A percentile compares a stretch with the other conserved stretches of the same genome.
Evolutionary conservation across 1,140 invertebrate species (phyloP).

Genomic region (Ceratitis capitata): DNA sequence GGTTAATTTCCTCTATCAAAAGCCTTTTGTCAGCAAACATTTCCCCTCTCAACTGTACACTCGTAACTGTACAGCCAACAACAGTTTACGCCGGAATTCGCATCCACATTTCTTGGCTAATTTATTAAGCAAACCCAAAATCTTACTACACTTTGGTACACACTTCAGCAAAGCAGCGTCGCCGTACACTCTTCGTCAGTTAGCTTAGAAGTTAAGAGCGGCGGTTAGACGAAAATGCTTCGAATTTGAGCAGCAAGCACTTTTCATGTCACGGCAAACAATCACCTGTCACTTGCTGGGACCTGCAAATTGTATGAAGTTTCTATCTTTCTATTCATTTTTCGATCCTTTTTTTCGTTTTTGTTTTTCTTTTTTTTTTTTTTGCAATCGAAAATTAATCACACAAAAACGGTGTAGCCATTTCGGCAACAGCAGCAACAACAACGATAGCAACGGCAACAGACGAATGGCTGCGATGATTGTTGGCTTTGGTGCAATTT

Average conservation of each 20-base stretch:
- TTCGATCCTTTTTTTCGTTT: not conserved
- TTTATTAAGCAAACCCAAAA: constrained; percentile 16
- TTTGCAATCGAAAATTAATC: constrained; percentile 1
- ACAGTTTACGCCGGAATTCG: constrained; percentile 25
- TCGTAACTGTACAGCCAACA: not conserved
- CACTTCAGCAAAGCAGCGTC: not conserved
- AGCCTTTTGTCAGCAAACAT: constrained; percentile 27
- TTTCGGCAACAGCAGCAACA: not conserved
- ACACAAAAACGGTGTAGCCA: constrained; percentile 31
- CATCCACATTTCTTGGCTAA: not conserved
- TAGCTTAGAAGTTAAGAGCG: not conserved
- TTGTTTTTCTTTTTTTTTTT: not conserved
- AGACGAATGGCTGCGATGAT: not conserved
- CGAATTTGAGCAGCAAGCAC: constrained; percentile 1
- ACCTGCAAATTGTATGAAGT: constrained; percentile 1
- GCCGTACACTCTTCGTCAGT: not conserved
- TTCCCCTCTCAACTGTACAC: not conserved
- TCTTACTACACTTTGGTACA: not conserved
- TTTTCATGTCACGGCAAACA: constrained; percentile 33
- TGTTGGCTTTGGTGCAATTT: not conserved
- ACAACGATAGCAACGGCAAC: not conserved
- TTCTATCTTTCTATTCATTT: not conserved
- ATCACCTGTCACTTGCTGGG: constrained; percentile 18
- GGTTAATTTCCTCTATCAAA: constrained; percentile 33
- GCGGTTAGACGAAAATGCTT: not conserved